Percentiles rank a stretch among this genome's conserved stretches.
Evolutionary conservation across 2,113 vertebrate species (phyloP).

Genomic region (Trachemys scripta): DNA sequence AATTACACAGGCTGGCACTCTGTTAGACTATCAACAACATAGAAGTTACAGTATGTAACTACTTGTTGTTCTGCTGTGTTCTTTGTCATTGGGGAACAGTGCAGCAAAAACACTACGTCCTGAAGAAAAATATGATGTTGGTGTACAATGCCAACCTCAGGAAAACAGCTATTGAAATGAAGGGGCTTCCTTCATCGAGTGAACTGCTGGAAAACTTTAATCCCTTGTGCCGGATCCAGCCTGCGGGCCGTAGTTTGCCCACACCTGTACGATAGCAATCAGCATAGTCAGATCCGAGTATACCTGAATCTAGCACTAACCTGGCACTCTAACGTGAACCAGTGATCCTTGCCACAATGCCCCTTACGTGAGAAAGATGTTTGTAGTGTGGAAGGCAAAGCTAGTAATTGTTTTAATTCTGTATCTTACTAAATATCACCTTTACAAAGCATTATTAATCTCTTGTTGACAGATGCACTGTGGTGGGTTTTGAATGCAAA

Average conservation of each 20-base stretch:
- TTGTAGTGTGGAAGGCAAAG: background rate
- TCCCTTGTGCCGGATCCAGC: background rate
- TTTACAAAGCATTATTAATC: background rate
- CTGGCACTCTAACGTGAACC: background rate
- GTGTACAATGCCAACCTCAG: background rate
- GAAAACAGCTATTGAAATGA: background rate
- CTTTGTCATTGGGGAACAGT: background rate
- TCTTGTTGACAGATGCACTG: fast-evolving
- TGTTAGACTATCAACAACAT: background rate
- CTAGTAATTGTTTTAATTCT: background rate
- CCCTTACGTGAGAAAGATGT: background rate
- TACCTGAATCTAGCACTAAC: background rate
- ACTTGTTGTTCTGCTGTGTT: background rate
- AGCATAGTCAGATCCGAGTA: background rate
- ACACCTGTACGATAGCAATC: too few relatives aligned
- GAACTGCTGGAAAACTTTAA: constrained; percentile 6
- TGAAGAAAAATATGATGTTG: background rate
- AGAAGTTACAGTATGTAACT: background rate
- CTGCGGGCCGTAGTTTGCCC: too few relatives aligned
- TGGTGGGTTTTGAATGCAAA: background rate
- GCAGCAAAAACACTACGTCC: background rate
- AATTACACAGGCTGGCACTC: background rate
- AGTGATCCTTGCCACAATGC: background rate
- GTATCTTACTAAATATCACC: background rate
- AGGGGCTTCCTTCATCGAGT: constrained; percentile 1